Conservation (phyloP, 2,113 vertebrate species). For the Ifrita kowaldi region DNA sequence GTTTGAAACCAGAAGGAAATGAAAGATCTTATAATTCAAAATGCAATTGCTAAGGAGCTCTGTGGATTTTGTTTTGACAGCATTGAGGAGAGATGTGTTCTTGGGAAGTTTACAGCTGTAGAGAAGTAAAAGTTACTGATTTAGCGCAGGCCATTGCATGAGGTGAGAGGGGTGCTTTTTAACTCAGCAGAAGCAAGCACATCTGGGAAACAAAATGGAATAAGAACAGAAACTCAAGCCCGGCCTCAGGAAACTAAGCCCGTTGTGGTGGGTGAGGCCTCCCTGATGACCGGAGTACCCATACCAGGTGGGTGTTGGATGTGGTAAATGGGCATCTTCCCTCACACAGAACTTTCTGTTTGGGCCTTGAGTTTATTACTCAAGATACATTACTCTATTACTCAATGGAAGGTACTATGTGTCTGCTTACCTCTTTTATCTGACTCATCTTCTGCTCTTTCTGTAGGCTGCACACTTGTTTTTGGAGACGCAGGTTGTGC, state of each 20-base stretch:
- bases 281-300: not conserved
- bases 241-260: not conserved
- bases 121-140: not conserved
- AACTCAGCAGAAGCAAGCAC: not conserved
- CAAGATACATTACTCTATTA: not conserved
- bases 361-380: not conserved
- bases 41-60: not conserved
- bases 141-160: not conserved
- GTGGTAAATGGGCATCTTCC: not conserved
- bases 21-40: not conserved
- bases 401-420: not conserved
- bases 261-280: not conserved
- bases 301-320: not conserved
- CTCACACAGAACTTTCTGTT: not conserved
- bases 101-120: not conserved
- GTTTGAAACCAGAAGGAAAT: not conserved
- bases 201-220: not conserved
- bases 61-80: not conserved
- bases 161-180: not conserved
- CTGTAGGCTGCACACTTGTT: slow-evolving; percentile 78
- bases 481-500: slow-evolving; percentile 80
- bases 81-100: not conserved
- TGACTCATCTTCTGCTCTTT: slow-evolving; percentile 73
- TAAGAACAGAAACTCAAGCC: not conserved
- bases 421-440: slow-evolving; percentile 77